A percentile compares a stretch with the other conserved stretches of the same genome.
These are phyloP conservation scores for Smutsia gigantea DNA, from an alignment of 2,797 vertebrate genomes.

Conservation along the genomic window DNA sequence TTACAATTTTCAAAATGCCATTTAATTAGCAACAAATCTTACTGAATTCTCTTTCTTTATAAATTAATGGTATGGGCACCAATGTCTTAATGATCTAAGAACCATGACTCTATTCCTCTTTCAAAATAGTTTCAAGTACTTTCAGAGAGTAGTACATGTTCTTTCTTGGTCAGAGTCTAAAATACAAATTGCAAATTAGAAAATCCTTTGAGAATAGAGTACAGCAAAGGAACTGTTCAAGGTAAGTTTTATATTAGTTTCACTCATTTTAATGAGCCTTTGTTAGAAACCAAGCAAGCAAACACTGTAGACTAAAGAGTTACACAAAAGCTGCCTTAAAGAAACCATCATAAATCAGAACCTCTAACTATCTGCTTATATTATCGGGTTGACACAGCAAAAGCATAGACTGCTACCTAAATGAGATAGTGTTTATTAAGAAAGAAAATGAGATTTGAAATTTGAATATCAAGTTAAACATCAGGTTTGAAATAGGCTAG, in stretches of 20 bases:
- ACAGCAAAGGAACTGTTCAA: conserved; percentile 86
- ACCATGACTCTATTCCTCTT: conserved; percentile 74
- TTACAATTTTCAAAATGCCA: conserved; percentile 61
- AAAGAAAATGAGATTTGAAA: conserved; percentile 83
- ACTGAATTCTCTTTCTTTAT: conserved; percentile 62
- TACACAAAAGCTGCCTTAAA: conserved; percentile 83
- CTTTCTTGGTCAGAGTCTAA: conserved; percentile 83
- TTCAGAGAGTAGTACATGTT: conserved; percentile 73
- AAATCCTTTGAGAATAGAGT: conserved; percentile 85
- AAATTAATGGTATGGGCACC: conserved; percentile 58
- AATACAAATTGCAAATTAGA: conserved; percentile 87
- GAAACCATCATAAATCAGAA: conserved; percentile 82
- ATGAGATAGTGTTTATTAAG: conserved; percentile 83
- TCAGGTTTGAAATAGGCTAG: conserved; percentile 24
- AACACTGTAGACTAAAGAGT: conserved; percentile 82
- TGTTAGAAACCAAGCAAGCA: conserved; percentile 84
- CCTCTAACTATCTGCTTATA: conserved; percentile 84
- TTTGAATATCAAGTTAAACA: conserved; percentile 78
- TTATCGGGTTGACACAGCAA: conserved; percentile 84
- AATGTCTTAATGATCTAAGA: conserved; percentile 76
- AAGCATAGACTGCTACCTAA: conserved; percentile 82
- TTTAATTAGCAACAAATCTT: conserved; percentile 74
- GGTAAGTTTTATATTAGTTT: conserved; percentile 88
- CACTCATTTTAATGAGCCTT: conserved; percentile 88
- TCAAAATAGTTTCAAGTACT: conserved; percentile 66